These are phyloP conservation scores for Cyanocitta stelleri DNA, from an alignment of 2,113 vertebrate species.

Conservation along the genomic window DNA sequence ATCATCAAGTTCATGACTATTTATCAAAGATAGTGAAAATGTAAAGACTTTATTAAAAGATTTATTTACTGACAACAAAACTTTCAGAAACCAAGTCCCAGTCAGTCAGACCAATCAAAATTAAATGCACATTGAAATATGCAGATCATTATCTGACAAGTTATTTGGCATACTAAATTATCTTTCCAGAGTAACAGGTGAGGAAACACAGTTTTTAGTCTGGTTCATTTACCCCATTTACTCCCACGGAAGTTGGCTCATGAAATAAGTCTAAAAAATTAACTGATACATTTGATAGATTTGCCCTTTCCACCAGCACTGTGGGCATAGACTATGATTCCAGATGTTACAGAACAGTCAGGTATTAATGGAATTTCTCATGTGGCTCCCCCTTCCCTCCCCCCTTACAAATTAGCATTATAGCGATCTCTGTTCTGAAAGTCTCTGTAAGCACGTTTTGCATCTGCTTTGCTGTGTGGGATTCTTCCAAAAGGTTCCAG, in stretches of 20 bases:
- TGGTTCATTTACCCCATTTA: not conserved
- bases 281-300: not conserved
- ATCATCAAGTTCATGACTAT: not conserved
- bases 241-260: not conserved
- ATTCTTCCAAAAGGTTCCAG: constrained; percentile 91
- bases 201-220: not conserved
- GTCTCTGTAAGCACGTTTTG: constrained; percentile 83
- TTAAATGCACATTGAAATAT: not conserved
- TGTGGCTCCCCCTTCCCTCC: fast-evolving
- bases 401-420: constrained; percentile 80
- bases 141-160: not conserved
- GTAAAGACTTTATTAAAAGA: not conserved
- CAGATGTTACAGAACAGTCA: not conserved
- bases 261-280: not conserved
- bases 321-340: not conserved
- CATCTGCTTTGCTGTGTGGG: constrained; percentile 83
- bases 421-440: constrained; percentile 88
- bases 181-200: not conserved
- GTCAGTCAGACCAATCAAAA: not conserved
- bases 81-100: not conserved
- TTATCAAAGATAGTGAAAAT: not conserved
- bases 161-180: not conserved
- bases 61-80: not conserved
- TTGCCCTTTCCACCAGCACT: not conserved
- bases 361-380: not conserved